A percentile compares a stretch with the other conserved stretches of the same genome.
phyloP scores from a whole-genome alignment of 2,888 invertebrate species.

The Lycaena phlaeas region DNA sequence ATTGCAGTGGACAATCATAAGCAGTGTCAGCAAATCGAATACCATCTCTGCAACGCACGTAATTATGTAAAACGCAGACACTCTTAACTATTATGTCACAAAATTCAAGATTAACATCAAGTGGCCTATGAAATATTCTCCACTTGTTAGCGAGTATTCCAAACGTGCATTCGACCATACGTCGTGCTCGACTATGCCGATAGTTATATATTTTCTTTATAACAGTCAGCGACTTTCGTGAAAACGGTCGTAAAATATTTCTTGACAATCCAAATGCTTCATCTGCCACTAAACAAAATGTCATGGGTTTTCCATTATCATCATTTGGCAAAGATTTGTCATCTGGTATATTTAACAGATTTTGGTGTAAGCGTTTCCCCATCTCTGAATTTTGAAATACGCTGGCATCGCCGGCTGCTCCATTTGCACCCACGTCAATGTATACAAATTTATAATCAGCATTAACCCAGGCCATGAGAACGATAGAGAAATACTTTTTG shows the following conservation, averaged over 20 bases:
- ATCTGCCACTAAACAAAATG: slow-evolving; percentile 11
- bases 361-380: slow-evolving; percentile 18
- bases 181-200: slow-evolving; percentile 12
- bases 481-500: slow-evolving; percentile 22
- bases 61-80: too few relatives aligned
- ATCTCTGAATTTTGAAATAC: slow-evolving; percentile 25
- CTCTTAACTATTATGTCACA: too few relatives aligned
- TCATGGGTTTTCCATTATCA: slow-evolving; percentile 9
- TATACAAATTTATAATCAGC: slow-evolving; percentile 18
- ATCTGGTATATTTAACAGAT: slow-evolving; percentile 10
- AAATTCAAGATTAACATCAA: too few relatives aligned
- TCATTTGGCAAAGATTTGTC: slow-evolving; percentile 7
- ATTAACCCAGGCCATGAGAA: slow-evolving; percentile 21
- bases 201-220: slow-evolving; percentile 9
- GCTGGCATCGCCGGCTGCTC: slow-evolving; percentile 23
- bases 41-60: too few relatives aligned
- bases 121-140: slow-evolving; percentile 8
- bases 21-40: not conserved
- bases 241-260: slow-evolving; percentile 14
- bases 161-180: slow-evolving; percentile 20
- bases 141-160: slow-evolving; percentile 19
- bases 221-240: slow-evolving; percentile 6
- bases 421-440: slow-evolving; percentile 25
- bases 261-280: slow-evolving; percentile 11
- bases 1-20: not conserved